Percentiles rank a stretch among this genome's conserved stretches.
phyloP scores from a whole-genome alignment of 2,797 vertebrate genomes.

The Pseudochaenichthys georgianus region DNA sequence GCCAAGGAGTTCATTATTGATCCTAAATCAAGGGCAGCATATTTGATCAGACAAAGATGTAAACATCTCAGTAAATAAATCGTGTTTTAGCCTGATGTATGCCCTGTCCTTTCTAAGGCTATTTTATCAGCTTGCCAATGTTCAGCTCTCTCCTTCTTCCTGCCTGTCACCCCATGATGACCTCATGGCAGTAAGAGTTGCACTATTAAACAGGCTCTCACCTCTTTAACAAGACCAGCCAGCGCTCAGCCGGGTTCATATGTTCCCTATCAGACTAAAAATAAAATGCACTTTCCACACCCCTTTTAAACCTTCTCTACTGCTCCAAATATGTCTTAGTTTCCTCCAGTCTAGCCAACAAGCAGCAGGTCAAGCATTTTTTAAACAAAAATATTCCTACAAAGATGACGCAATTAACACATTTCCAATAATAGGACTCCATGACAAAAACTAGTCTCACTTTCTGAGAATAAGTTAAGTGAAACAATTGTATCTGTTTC shows the following conservation, averaged over 20 bases:
- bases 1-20: too few species aligned
- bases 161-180: conserved; percentile 37
- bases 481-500: neutral
- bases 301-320: conserved; percentile 10
- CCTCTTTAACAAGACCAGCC: conserved; percentile 57
- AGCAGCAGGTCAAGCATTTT: neutral
- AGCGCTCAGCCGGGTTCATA: conserved; percentile 39
- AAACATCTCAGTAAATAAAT: too few species aligned
- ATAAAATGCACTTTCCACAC: conserved; percentile 24
- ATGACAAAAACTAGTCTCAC: neutral
- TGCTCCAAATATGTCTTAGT: conserved; percentile 31
- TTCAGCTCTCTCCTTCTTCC: too few species aligned
- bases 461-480: neutral
- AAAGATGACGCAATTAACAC: neutral
- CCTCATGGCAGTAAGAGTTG: conserved; percentile 51
- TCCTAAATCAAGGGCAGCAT: too few species aligned
- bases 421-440: neutral
- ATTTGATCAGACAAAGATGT: too few species aligned
- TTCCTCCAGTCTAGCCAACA: neutral
- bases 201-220: conserved; percentile 52
- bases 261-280: conserved; percentile 61
- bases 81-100: neutral
- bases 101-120: neutral
- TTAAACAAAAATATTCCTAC: neutral
- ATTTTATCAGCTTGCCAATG: neutral